Percentiles rank a stretch among this genome's conserved stretches.
These are phyloP conservation scores for Odobenus rosmarus DNA, from an alignment of 2,113 vertebrate genomes.

Conservation along the genomic window DNA sequence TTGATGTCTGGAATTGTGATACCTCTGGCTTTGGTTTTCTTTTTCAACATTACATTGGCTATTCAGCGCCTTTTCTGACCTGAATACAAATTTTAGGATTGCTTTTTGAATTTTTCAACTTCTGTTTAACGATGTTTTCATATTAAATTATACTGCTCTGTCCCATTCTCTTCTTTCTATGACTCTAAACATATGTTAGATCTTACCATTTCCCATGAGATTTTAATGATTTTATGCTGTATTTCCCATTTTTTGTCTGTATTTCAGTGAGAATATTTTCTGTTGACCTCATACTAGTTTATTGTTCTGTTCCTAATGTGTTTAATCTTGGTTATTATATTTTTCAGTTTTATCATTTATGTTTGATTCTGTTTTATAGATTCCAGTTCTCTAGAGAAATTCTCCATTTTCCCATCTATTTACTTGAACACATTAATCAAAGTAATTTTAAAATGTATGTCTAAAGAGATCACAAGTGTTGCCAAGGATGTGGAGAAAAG, in stretches of 20 bases:
- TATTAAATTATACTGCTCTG: background rate
- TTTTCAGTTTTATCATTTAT: background rate
- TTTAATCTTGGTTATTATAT: background rate
- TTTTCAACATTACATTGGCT: too few relatives aligned
- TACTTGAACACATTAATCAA: background rate
- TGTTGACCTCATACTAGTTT: background rate
- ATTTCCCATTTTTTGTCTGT: background rate
- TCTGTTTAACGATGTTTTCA: background rate
- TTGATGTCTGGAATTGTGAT: too few relatives aligned
- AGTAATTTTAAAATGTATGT: background rate
- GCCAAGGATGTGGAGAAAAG: background rate
- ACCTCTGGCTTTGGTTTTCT: too few relatives aligned
- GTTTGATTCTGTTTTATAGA: background rate
- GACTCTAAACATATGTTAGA: background rate
- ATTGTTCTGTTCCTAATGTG: background rate
- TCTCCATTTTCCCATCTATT: background rate
- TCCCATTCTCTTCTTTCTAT: background rate
- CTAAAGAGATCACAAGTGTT: background rate
- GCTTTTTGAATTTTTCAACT: background rate
- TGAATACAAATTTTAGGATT: too few relatives aligned
- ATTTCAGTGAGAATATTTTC: background rate
- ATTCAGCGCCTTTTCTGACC: too few relatives aligned
- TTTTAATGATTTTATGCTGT: constrained; percentile 4
- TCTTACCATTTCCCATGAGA: background rate
- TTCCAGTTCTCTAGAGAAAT: background rate